Percentiles rank a stretch among this genome's conserved stretches.
phyloP scores from a whole-genome alignment of 2,888 invertebrate species.

The Melinaea menophilus region DNA sequence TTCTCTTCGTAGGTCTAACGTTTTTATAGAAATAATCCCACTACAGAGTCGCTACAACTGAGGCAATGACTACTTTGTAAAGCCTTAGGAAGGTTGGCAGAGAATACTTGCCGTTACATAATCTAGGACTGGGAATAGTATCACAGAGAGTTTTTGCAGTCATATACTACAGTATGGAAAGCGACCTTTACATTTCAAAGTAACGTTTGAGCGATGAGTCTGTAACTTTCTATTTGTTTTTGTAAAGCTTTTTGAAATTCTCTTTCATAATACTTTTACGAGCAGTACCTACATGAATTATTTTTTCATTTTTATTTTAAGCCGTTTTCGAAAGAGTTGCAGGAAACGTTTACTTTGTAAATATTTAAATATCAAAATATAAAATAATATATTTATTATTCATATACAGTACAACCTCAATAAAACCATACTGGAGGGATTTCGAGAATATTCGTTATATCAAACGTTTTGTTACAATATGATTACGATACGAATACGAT shows the following conservation, averaged over 20 bases:
- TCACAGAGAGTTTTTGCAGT: slow-evolving; percentile 4
- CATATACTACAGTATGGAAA: not conserved
- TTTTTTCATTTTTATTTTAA: too few relatives aligned
- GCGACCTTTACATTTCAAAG: not conserved
- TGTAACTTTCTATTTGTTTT: not conserved
- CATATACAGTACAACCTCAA: too few relatives aligned
- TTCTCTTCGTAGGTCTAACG: not conserved
- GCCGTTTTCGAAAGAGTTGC: too few relatives aligned
- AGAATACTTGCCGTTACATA: not conserved
- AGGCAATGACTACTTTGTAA: not conserved
- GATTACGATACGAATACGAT: too few relatives aligned
- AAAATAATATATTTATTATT: too few relatives aligned
- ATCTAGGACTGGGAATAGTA: not conserved
- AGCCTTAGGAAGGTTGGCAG: not conserved
- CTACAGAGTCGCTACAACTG: not conserved
- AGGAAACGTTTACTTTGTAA: not conserved
- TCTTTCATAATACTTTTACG: too few relatives aligned
- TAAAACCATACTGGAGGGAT: too few relatives aligned
- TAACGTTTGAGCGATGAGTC: not conserved
- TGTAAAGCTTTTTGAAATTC: not conserved
- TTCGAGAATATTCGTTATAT: too few relatives aligned
- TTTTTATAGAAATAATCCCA: not conserved
- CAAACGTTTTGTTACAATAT: too few relatives aligned
- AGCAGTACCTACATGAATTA: too few relatives aligned
- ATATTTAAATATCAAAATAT: not conserved